phyloP scores from a whole-genome alignment of 2,888 invertebrate genomes.

The Ceriagrion tenellum region DNA sequence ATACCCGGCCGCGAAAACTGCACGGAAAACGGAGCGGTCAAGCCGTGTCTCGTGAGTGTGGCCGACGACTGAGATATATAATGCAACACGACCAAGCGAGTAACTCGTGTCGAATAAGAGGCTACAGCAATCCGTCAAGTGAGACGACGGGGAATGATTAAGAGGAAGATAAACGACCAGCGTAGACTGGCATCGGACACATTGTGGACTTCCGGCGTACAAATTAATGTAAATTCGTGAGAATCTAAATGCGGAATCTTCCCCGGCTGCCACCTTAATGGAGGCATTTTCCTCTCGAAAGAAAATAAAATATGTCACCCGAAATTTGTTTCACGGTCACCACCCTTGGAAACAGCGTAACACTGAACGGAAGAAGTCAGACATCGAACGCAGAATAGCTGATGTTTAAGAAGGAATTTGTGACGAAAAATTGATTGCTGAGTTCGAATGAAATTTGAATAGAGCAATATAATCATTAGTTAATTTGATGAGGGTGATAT shows the following conservation, averaged over 20 bases:
- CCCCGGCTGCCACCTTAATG: neutral
- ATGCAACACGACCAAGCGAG: neutral
- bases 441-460: no score
- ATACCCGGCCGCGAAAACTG: neutral
- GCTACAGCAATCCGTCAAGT: neutral
- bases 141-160: neutral
- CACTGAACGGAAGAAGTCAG: no score
- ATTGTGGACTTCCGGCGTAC: neutral
- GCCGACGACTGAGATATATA: neutral
- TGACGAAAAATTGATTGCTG: no score
- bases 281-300: neutral
- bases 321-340: neutral
- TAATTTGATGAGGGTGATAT: no score
- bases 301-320: neutral
- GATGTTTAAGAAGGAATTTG: no score
- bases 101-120: slow-evolving; percentile 10
- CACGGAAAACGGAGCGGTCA: neutral
- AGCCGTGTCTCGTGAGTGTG: neutral
- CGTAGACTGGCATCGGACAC: neutral
- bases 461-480: no score
- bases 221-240: neutral
- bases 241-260: neutral
- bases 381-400: no score
- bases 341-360: no score
- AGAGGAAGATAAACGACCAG: neutral